Evolutionary conservation across 1,140 invertebrate genomes (phyloP), one percentile per base, ranked within the genome.

Genomic region (Procambarus clarkii): DNA sequence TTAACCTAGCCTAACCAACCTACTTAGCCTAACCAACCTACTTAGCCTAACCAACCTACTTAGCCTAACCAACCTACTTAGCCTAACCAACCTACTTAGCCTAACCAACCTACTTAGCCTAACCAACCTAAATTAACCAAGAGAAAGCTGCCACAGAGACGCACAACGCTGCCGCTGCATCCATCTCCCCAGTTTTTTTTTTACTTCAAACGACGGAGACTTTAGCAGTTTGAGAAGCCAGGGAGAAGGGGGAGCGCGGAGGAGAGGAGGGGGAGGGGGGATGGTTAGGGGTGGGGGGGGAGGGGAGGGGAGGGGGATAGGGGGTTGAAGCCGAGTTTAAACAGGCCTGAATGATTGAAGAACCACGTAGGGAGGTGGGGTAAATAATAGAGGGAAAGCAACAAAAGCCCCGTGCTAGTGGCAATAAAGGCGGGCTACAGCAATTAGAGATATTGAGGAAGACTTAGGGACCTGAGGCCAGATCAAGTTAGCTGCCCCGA

Each of bases 401-500:
- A 83, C 81, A 83, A 83, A 83, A 83, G 81, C 50, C 7, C 58
- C 18, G 4, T 2, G 69, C 4, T 74, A 74, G 69, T 69, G 79
- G 86, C 78, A 82, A 54, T 88, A 88, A 88, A 88, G 79, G 86
- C 60, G 34, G 34, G n/a, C 78, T 74, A 74, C 3, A 46, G 69
- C 86, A 88, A 88, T 88, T 88, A 88, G 74, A 50, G 86, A 88
- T 88, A 88, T 88, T 88, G 86, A 88, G 79, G 78, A 50, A 82
- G 86, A 88, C 86, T 88, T 88, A 71, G 78, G 48, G 78, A 88
- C 24, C 78, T 13, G n/a, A 21, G 78, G 78, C 58, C 54, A 80
- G 86, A 88, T 88, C 86, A 74, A 71, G 86, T 88, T 88, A 82
- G 78, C 45, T 82, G 60, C 80, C 86, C 78, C 86, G 0, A 8